phyloP scores from a whole-genome alignment of 2,888 invertebrate genomes.

The Amblyjoppa fuscipennis region DNA sequence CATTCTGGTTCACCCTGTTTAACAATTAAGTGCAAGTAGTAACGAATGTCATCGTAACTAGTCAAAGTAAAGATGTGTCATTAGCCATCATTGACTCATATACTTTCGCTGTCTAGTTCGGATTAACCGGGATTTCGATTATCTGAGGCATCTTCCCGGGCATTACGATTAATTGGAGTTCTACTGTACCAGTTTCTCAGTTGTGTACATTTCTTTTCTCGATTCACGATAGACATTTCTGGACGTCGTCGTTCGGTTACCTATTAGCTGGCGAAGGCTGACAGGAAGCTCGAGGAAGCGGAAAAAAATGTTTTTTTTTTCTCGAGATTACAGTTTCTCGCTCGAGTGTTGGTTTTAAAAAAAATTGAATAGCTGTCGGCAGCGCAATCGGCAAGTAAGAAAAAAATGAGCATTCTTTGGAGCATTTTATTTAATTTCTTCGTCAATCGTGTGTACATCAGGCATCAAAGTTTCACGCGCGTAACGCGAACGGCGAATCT shows the following conservation, averaged over 20 bases:
- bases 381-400: not conserved
- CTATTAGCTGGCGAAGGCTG: no score
- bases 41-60: no score
- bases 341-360: not conserved
- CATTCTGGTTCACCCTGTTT: no score
- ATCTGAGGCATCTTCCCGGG: no score
- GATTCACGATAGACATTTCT: not conserved
- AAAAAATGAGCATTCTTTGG: not conserved
- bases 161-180: no score
- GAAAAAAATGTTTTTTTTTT: not conserved
- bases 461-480: not conserved
- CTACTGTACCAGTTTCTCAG: no score
- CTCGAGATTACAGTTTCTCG: not conserved
- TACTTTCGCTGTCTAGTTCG: no score
- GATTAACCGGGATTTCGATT: no score
- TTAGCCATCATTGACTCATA: no score
- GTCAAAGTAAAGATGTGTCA: no score
- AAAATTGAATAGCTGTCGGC: not conserved
- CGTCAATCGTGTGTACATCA: not conserved
- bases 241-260: no score
- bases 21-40: no score
- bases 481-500: slow-evolving; percentile 43
- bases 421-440: not conserved
- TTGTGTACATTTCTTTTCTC: not conserved
- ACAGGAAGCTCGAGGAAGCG: not conserved